A percentile compares a stretch with the other conserved stretches of the same genome.
Evolutionary conservation across 2,888 invertebrate species (phyloP).

Genomic region (Plagodis pulveraria): DNA sequence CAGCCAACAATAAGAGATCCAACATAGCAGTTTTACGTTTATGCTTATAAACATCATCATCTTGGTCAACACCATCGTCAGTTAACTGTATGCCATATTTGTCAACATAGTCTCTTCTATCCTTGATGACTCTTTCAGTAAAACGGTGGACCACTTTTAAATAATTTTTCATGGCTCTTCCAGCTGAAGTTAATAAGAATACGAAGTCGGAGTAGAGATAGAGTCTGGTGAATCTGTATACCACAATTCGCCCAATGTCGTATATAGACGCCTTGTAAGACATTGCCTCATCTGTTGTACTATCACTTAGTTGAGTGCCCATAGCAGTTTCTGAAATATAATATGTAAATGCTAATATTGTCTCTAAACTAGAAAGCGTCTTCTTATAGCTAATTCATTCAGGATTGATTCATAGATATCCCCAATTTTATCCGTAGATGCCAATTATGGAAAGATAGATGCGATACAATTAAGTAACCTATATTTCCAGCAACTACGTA

Average conservation of each 20-base stretch:
- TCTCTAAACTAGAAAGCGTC: not conserved
- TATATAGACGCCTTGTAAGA: constrained; percentile 85
- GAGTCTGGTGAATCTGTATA: constrained; percentile 74
- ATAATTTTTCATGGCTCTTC: constrained; percentile 70
- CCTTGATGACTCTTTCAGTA: constrained; percentile 69
- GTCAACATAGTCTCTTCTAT: constrained; percentile 42
- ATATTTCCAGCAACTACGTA: too few relatives aligned
- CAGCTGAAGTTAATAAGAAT: constrained; percentile 78
- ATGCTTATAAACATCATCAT: constrained; percentile 51
- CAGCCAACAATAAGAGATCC: constrained; percentile 80
- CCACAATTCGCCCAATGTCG: constrained; percentile 59
- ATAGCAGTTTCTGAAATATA: constrained; percentile 85
- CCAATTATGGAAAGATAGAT: not conserved
- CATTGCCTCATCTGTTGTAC: constrained; percentile 61
- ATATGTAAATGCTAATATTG: not conserved
- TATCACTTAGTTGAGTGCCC: constrained; percentile 85
- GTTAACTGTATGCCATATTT: constrained; percentile 32
- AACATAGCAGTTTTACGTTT: constrained; percentile 84
- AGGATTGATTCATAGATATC: too few relatives aligned
- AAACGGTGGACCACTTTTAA: constrained; percentile 68
- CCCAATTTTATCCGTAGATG: too few relatives aligned
- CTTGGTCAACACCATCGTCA: constrained; percentile 34
- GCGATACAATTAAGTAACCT: not conserved
- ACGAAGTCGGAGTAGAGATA: constrained; percentile 83
- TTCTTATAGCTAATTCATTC: not conserved